These are phyloP conservation scores for Micronisus gabar DNA, from an alignment of 2,113 vertebrate genomes.

Conservation along the genomic window DNA sequence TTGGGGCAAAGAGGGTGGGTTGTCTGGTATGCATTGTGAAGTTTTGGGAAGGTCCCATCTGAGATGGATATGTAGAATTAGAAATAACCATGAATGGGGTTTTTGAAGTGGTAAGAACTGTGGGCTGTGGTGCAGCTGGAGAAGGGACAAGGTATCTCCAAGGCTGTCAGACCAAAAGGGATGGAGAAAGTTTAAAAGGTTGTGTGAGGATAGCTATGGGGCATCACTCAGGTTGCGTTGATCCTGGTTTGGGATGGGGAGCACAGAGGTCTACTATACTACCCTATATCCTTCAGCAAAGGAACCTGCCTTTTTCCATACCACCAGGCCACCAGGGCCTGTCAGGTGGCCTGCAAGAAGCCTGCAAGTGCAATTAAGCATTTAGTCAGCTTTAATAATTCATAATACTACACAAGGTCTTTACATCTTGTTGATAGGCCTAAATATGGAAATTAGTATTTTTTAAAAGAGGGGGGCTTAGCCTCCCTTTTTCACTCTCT, in stretches of 20 bases:
- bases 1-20: background rate
- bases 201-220: background rate
- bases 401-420: background rate
- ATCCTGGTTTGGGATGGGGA: background rate
- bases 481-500: background rate
- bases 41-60: background rate
- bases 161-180: background rate
- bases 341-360: background rate
- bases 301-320: background rate
- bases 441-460: background rate
- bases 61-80: background rate
- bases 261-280: background rate
- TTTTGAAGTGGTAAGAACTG: background rate
- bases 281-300: background rate
- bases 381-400: background rate
- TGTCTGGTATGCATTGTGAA: background rate
- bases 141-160: background rate
- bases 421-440: rapidly evolving
- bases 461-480: background rate
- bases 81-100: background rate
- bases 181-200: background rate
- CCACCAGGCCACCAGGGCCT: background rate
- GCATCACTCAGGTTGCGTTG: background rate
- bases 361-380: background rate
- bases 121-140: background rate